Evolutionary conservation across 2,888 invertebrate genomes (phyloP), one percentile per base, ranked within the genome.

Genomic region (Tenthredo amoena): DNA sequence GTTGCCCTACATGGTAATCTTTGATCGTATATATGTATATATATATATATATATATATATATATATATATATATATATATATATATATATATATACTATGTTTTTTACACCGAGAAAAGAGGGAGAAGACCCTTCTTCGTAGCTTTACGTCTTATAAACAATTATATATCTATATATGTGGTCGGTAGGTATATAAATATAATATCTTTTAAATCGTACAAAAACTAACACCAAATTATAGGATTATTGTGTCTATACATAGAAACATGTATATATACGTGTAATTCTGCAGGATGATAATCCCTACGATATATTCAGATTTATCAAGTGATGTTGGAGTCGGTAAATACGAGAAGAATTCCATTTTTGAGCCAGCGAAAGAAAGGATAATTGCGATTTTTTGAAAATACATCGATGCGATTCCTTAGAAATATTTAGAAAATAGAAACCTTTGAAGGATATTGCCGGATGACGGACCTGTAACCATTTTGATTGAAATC

Each of bases 1-100:
- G 71, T 81, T 85, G 85, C 68, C 85, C 85, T 77, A 47, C 21
- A 43, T 71, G 71, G 84, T 84, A 84, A 84, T 82, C 82, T 55
- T n/a, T 55, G 77, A 50, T 77, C 77, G 40, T 72, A 43, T 37
- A 72, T 40, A 37, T 37, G 7, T 37, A 31, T 2, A 26, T 21
- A 21, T 26, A 62, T 37, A 71, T 31, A 37, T 40, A 18, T 72
- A 15, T 72, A 10, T 43, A 10, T 40, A 15, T 34, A n/a, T 40
- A 15, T 26, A n/a, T 31, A 6, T 76, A 18, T 31, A n/a, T n/a
- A n/a, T n/a, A n/a, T n/a, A n/a, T n/a, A n/a, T 72, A 43, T 37
- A 72, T 40, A 37, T 37, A 4, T 37, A 31, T 2, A 26, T 21
- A 18, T 7, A 21, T 26, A n/a, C 50, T 50, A n/a, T 15, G 7